Evolutionary conservation across 2,797 vertebrate genomes (phyloP).

Genomic region (Pachyuromys duprasi): DNA sequence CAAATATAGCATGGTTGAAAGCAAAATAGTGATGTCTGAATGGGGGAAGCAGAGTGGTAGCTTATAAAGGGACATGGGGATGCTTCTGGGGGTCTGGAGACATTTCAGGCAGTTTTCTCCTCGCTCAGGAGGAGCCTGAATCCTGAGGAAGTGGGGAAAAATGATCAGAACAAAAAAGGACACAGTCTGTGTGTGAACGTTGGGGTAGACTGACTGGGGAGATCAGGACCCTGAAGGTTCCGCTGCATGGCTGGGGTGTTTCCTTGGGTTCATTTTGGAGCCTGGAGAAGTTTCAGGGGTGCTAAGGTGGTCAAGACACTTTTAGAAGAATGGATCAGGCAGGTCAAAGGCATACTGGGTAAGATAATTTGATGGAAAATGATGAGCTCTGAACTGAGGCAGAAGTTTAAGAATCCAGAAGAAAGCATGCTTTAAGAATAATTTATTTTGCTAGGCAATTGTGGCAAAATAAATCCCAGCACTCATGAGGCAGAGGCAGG

Average conservation of each 20-base stretch:
- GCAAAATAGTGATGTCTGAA: neutral
- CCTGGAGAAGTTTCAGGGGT: neutral
- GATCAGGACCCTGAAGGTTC: neutral
- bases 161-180: neutral
- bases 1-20: neutral
- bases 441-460: neutral
- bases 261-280: neutral
- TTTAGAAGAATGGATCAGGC: neutral
- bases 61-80: neutral
- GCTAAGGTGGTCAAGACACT: neutral
- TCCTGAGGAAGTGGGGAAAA: neutral
- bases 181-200: neutral
- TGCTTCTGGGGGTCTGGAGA: fast-evolving
- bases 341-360: no score
- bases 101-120: neutral
- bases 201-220: neutral
- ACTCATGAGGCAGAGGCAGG: no score
- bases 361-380: neutral
- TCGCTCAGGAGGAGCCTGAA: neutral
- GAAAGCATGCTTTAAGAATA: neutral
- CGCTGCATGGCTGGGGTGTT: neutral
- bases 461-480: no score
- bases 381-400: neutral
- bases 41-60: neutral
- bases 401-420: neutral